These are phyloP conservation scores for Halcyon leucocephala DNA, from an alignment of 2,797 vertebrate genomes.

Conservation along the genomic window DNA sequence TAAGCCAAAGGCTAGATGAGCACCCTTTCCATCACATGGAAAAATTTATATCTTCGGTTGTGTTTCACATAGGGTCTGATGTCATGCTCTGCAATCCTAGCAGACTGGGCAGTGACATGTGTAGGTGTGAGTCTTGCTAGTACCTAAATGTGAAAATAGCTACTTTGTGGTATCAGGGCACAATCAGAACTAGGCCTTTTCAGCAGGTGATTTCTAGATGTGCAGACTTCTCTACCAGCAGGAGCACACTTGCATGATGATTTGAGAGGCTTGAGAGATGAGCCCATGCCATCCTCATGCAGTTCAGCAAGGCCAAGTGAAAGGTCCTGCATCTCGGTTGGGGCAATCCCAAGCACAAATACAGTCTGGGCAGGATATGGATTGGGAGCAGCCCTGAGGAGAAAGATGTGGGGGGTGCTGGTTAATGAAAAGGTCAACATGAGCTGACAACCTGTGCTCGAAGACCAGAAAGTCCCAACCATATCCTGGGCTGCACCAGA, in stretches of 20 bases:
- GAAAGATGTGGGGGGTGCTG: neutral
- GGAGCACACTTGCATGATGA: neutral
- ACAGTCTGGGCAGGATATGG: neutral
- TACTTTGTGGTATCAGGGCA: neutral
- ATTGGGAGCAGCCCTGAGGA: neutral
- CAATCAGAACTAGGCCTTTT: neutral
- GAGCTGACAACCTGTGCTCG: too few species aligned
- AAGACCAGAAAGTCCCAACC: too few species aligned
- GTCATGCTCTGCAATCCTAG: neutral
- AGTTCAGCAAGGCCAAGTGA: neutral
- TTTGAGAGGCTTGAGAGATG: neutral
- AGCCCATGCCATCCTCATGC: neutral
- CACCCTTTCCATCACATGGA: neutral
- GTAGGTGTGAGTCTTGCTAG: neutral
- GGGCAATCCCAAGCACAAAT: neutral
- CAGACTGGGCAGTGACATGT: neutral
- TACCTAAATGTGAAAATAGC: neutral
- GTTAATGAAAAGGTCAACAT: too few species aligned
- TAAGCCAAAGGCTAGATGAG: neutral
- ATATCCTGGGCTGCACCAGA: too few species aligned
- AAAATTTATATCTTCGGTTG: neutral
- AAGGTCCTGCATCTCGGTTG: neutral
- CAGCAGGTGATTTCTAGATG: neutral
- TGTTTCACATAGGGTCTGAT: neutral
- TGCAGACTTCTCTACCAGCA: neutral